A percentile compares a stretch with the other conserved stretches of the same genome.
Evolutionary conservation across 2,113 vertebrate species (phyloP).

Genomic region (Melanostigma gelatinosum): DNA sequence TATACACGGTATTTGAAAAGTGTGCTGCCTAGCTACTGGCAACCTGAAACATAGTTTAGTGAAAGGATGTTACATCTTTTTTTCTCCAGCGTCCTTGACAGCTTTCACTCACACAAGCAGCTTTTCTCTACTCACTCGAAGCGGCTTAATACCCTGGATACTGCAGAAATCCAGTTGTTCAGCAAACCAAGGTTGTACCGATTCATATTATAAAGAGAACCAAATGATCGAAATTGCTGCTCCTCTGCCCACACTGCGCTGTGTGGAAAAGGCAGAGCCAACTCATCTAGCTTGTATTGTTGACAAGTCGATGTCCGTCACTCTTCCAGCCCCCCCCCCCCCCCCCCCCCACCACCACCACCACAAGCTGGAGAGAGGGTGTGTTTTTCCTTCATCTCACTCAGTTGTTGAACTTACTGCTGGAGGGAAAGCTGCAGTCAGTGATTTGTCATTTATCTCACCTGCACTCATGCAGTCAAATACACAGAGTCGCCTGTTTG

Average conservation of each 20-base stretch:
- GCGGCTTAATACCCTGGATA: slow-evolving; percentile 52
- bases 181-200: slow-evolving; percentile 69
- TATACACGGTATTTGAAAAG: slow-evolving; percentile 18
- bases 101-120: slow-evolving; percentile 55
- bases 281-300: slow-evolving; percentile 50
- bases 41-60: slow-evolving; percentile 40
- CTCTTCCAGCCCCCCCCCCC: slow-evolving; percentile 10
- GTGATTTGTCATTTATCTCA: slow-evolving; percentile 38
- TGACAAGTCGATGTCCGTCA: slow-evolving; percentile 44
- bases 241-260: slow-evolving; percentile 46
- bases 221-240: slow-evolving; percentile 43
- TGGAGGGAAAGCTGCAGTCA: slow-evolving; percentile 36
- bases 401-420: slow-evolving; percentile 47
- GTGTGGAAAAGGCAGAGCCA: slow-evolving; percentile 49
- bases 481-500: slow-evolving; percentile 81
- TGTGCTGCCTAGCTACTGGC: slow-evolving; percentile 61
- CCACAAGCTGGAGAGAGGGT: slow-evolving; percentile 22
- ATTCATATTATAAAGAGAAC: slow-evolving; percentile 48
- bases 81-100: slow-evolving; percentile 69
- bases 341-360: neutral
- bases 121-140: slow-evolving; percentile 51
- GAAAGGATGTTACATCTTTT: slow-evolving; percentile 63
- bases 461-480: slow-evolving; percentile 74
- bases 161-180: slow-evolving; percentile 57
- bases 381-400: slow-evolving; percentile 30